Conservation (phyloP, 2,113 vertebrate genomes). For the Butastur rufipennis region DNA sequence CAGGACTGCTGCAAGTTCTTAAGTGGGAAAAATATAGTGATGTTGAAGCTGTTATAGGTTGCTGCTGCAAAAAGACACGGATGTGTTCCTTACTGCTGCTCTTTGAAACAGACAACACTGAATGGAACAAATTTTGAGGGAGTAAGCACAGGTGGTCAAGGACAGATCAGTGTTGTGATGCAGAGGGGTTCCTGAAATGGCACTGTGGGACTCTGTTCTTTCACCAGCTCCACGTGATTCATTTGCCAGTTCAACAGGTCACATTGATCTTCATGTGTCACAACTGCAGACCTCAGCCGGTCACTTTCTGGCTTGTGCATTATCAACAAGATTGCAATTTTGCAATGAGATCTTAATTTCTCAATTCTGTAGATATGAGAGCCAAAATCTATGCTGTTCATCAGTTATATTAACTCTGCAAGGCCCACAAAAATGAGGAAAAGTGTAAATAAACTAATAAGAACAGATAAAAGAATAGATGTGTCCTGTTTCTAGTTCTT, state of each 20-base stretch:
- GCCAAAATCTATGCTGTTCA: not conserved
- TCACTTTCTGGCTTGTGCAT: not conserved
- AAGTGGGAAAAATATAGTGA: not conserved
- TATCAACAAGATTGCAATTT: not conserved
- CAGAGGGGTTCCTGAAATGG: not conserved
- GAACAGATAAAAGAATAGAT: not conserved
- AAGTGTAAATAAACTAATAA: not conserved
- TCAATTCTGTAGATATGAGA: not conserved
- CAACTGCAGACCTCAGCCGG: not conserved
- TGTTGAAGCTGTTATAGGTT: not conserved
- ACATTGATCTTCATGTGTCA: conserved; percentile 18
- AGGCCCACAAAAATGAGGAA: not conserved
- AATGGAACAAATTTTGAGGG: not conserved
- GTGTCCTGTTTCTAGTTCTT: not conserved
- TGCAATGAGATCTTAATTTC: conserved; percentile 33
- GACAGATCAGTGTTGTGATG: not conserved
- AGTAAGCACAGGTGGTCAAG: not conserved
- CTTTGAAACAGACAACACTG: not conserved
- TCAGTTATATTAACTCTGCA: not conserved
- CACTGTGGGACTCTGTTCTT: not conserved
- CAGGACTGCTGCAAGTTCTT: not conserved
- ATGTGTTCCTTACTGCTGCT: not conserved
- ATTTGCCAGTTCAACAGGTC: not conserved
- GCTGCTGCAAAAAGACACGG: not conserved
- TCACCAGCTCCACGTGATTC: not conserved